Evolutionary conservation across 2,888 invertebrate species (phyloP).

Genomic region (Plebejus argus): DNA sequence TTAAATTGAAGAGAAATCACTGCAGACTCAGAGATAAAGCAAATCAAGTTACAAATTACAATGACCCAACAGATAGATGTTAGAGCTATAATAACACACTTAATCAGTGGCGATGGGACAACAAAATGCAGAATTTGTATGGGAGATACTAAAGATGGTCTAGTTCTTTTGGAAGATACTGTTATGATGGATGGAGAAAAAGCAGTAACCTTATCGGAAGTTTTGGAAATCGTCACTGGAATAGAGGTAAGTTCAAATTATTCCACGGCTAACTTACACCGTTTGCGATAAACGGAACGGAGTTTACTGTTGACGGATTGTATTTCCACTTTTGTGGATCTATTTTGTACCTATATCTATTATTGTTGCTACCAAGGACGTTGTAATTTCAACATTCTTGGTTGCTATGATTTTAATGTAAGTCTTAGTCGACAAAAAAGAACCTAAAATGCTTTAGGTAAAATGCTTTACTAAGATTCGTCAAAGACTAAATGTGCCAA

Average conservation of each 20-base stretch:
- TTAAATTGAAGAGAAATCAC: neutral
- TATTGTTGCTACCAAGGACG: too few relatives aligned
- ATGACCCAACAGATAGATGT: slow-evolving; percentile 70
- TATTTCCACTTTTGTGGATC: neutral
- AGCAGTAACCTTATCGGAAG: slow-evolving; percentile 66
- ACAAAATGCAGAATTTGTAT: slow-evolving; percentile 74
- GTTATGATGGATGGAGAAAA: slow-evolving; percentile 73
- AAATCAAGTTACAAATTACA: slow-evolving; percentile 15
- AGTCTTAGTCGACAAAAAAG: neutral
- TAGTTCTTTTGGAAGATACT: slow-evolving; percentile 70
- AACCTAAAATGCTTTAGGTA: neutral
- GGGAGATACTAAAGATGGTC: slow-evolving; percentile 72
- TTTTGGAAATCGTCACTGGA: slow-evolving; percentile 69
- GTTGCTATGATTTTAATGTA: too few relatives aligned
- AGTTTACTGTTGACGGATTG: slow-evolving; percentile 48
- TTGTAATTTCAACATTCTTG: too few relatives aligned
- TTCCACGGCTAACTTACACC: slow-evolving; percentile 48
- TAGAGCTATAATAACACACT: slow-evolving; percentile 72
- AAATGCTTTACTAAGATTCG: neutral
- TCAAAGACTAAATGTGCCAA: neutral
- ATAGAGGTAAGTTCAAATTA: slow-evolving; percentile 55
- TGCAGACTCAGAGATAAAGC: neutral
- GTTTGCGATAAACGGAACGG: slow-evolving; percentile 75
- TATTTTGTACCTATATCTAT: neutral
- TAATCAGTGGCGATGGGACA: slow-evolving; percentile 68